Percentiles rank a stretch among this genome's conserved stretches.
Evolutionary conservation across 2,797 vertebrate species (phyloP).

Genomic region (Synaphobranchus kaupii): DNA sequence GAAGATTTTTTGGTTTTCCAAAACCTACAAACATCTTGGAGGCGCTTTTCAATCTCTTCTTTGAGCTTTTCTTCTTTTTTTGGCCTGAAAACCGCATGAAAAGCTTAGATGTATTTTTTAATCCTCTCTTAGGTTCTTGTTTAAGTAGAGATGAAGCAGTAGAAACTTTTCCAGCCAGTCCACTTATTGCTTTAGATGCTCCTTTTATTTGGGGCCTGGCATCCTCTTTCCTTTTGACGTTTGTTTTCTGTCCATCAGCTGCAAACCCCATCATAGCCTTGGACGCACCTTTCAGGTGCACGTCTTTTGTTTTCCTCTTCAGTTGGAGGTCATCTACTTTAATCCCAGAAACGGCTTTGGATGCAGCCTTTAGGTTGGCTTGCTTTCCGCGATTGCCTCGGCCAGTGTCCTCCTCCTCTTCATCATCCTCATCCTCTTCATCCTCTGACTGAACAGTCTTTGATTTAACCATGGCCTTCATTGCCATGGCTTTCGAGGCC

Average conservation of each 20-base stretch:
- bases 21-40: constrained; percentile 90
- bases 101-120: constrained; percentile 89
- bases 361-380: constrained; percentile 37
- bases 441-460: constrained; percentile 69
- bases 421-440: constrained; percentile 50
- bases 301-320: constrained; percentile 70
- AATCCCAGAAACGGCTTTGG: constrained; percentile 37
- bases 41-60: constrained; percentile 85
- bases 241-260: constrained; percentile 69
- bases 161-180: constrained; percentile 45
- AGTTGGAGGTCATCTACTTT: constrained; percentile 53
- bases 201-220: constrained; percentile 50
- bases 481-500: constrained; percentile 64
- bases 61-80: constrained; percentile 78
- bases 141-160: constrained; percentile 47
- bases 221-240: constrained; percentile 68
- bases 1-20: constrained; percentile 72
- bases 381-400: not conserved
- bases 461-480: constrained; percentile 55
- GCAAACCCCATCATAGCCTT: constrained; percentile 56
- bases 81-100: constrained; percentile 89
- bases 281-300: constrained; percentile 66
- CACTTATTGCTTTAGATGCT: constrained; percentile 43
- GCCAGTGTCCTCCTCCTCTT: constrained; percentile 54
- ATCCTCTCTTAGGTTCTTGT: constrained; percentile 72